Evolutionary conservation across 92 coral and sea anemone species (phyloP), one percentile per base, ranked within the genome.

Genomic region (Heteractis magnifica): DNA sequence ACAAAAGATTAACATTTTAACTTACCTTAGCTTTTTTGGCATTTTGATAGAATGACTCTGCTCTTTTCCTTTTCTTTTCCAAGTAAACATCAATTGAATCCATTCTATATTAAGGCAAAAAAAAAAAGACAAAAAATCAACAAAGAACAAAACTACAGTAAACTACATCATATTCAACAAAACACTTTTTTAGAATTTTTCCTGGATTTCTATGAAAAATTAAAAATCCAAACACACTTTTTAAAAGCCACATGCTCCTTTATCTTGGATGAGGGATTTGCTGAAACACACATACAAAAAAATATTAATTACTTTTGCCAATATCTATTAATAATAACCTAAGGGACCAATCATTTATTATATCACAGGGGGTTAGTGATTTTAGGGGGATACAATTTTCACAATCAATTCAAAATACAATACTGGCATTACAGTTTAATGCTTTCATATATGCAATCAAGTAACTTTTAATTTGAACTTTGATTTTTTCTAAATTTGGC

Each of bases 1-100:
- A 11, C 14, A 68, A 49, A 71, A 9, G 49, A 23, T 12, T 8
- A 4, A n/a, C 4, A 11, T 18, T 20, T 75, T 68, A 59, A 70
- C 72, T 51, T 64, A 96, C 99, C 94, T 94, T 96, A 15, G 95
- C 94, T 82, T 88, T 94, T 73, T 94, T 96, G 13, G 81, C 90
- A 41, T 86, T 82, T 78, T 84, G 86, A 76, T 88, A 86, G 51
- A 96, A 84, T 5, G 88, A 72, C 62, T 92, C 94, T 68, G 94
- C 89, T 55, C 99, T 78, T 83, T 96, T 96, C 49, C 98, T 84
- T 59, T 96, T 96, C 79, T 96, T 96, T 80, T 85, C 94, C 82
- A 94, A 71, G 83, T 96, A 96, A 4, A 90, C 98, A 90, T 92
- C 99, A 52, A 96, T 90, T 2, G 99, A 96, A 84, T 96, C 99